Base-by-base conservation (phyloP, 1,140 invertebrate species). In the Gryllus bimaculatus region DNA sequence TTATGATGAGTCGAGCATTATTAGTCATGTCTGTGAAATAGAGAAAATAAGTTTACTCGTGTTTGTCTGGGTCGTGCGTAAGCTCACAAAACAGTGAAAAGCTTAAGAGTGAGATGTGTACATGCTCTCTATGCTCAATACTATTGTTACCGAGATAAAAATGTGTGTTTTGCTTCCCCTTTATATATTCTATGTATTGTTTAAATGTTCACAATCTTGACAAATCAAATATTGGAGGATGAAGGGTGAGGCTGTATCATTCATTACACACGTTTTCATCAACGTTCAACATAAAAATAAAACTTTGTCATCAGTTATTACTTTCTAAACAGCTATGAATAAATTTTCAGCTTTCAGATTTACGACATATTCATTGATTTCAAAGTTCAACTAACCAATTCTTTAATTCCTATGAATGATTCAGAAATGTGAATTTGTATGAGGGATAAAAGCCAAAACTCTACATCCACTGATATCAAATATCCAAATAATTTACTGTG, bases 121-220 rank as follows among this genome's bases (percentile, higher is more conserved):
- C 54, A 66, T 66, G 54, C 54, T 66, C 54, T 66, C 54, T 66
- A 66, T 66, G 54, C 54, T 66, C 54, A 66, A 66, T 66, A 66
- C 54, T 66, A 66, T 66, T 66, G 54, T 66, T 66, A 66, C 26
- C 54, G 54, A 66, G 54, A 66, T 66, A 66, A 66, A 10, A 66
- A 13, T 66, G 54, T 66, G 54, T 66, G 54, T 66, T 66, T 66
- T 66, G 54, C 54, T 66, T 66, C 54, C 10, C 18, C 54, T 66
- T 66, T 66, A 66, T 66, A 66, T 66, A 66, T 66, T 66, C 54
- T 66, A 66, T 66, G 18, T 66, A 18, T 66, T 66, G 54, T 66
- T 66, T 66, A 66, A 66, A 66, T 66, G 18, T 66, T 13, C 54
- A 66, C 54, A 66, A 66, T 13, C 54, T 66, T 66, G 54, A 66